phyloP scores from a whole-genome alignment of 2,888 invertebrate species.

The Rambutsinella grinnellia region DNA sequence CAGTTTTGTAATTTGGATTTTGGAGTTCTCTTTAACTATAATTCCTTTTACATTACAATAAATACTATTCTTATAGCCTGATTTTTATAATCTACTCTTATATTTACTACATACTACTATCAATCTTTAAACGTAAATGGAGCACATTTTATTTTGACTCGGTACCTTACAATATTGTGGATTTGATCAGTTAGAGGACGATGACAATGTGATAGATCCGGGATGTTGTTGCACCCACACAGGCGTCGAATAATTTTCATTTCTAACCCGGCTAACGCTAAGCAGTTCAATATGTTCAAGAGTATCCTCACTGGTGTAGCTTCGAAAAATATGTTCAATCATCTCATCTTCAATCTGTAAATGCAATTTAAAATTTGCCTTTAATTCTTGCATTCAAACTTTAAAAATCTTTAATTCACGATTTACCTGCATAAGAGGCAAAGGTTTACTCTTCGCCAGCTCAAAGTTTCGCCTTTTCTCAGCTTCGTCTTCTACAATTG shows the following conservation, averaged over 20 bases:
- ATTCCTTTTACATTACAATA: too few species aligned
- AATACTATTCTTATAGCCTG: too few species aligned
- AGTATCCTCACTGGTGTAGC: constrained; percentile 80
- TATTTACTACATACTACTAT: not conserved
- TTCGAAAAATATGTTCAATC: constrained; percentile 81
- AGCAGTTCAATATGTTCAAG: constrained; percentile 73
- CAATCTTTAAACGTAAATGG: not conserved
- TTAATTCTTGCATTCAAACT: not conserved
- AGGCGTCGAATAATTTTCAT: constrained; percentile 46
- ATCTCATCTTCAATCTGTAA: constrained; percentile 87
- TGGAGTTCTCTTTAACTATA: too few species aligned
- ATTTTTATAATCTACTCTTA: too few species aligned
- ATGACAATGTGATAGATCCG: constrained; percentile 11
- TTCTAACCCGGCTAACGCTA: constrained; percentile 43
- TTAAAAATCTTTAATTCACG: not conserved
- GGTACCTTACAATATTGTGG: not conserved
- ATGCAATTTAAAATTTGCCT: constrained; percentile 16
- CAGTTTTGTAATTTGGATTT: too few species aligned
- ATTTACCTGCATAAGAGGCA: constrained; percentile 81
- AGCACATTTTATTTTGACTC: not conserved
- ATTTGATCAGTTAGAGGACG: not conserved
- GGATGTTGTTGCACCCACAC: constrained; percentile 55
- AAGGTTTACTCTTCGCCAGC: constrained; percentile 80
- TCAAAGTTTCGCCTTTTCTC: constrained; percentile 80
- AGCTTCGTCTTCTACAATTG: constrained; percentile 81